Conservation (phyloP, 1,140 invertebrate genomes). For the Holotrichia oblita region DNA sequence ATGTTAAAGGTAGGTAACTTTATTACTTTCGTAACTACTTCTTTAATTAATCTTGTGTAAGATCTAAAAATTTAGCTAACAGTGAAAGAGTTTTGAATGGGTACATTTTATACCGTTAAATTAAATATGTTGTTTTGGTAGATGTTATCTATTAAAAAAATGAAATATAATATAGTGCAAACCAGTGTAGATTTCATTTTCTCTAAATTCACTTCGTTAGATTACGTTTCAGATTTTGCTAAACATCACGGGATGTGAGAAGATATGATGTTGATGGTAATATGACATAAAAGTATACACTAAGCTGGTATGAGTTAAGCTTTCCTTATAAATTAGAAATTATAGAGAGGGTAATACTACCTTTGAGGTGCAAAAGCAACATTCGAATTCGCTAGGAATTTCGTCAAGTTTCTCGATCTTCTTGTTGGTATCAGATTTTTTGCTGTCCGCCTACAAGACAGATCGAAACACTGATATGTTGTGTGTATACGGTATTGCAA, state of each 20-base stretch:
- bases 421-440: constrained; percentile 71
- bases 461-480: constrained; percentile 51
- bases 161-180: too few species aligned
- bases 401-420: constrained; percentile 78
- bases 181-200: too few species aligned
- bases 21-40: not conserved
- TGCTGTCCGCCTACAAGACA: constrained; percentile 71
- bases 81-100: too few species aligned
- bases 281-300: constrained; percentile 19
- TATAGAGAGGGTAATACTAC: constrained; percentile 69
- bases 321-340: constrained; percentile 42
- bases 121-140: too few species aligned
- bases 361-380: constrained; percentile 95
- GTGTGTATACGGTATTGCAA: constrained; percentile 43
- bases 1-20: not conserved
- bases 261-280: constrained; percentile 27
- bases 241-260: not conserved
- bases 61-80: too few species aligned
- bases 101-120: too few species aligned
- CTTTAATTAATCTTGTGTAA: too few species aligned
- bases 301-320: constrained; percentile 27
- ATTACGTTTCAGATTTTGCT: not conserved
- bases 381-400: constrained; percentile 91
- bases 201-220: too few species aligned
- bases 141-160: too few species aligned